A percentile compares a stretch with the other conserved stretches of the same genome.
Conservation (phyloP, 1,140 invertebrate species). For the Condylostylus longicornis region DNA sequence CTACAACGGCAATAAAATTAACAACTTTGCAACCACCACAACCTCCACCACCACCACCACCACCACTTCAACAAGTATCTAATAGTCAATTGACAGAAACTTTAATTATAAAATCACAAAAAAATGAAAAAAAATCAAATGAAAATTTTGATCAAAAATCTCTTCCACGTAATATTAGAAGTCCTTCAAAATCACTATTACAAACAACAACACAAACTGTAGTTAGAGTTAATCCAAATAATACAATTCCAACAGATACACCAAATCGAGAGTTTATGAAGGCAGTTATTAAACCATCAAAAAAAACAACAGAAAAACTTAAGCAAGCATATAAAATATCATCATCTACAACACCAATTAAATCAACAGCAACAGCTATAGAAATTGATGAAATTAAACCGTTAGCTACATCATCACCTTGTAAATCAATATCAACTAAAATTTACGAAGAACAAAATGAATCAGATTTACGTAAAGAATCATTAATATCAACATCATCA, state of each 20-base stretch:
- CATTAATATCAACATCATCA: slow-evolving; percentile 7
- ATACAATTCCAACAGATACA: not conserved
- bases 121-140: not conserved
- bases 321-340: too few relatives aligned
- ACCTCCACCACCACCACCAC: not conserved
- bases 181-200: not conserved
- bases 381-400: too few relatives aligned
- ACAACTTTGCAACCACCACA: too few relatives aligned
- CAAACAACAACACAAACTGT: too few relatives aligned
- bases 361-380: too few relatives aligned
- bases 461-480: not conserved
- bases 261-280: not conserved
- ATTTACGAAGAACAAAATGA: not conserved
- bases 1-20: too few relatives aligned
- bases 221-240: not conserved
- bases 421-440: not conserved
- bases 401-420: not conserved
- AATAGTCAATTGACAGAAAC: not conserved
- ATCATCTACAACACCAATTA: too few relatives aligned
- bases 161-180: not conserved
- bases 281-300: not conserved
- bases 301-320: too few relatives aligned
- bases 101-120: not conserved
- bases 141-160: not conserved
- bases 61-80: not conserved